These are phyloP conservation scores for Gnathonemus longibarbis DNA, from an alignment of 2,113 vertebrate species.

Conservation along the genomic window DNA sequence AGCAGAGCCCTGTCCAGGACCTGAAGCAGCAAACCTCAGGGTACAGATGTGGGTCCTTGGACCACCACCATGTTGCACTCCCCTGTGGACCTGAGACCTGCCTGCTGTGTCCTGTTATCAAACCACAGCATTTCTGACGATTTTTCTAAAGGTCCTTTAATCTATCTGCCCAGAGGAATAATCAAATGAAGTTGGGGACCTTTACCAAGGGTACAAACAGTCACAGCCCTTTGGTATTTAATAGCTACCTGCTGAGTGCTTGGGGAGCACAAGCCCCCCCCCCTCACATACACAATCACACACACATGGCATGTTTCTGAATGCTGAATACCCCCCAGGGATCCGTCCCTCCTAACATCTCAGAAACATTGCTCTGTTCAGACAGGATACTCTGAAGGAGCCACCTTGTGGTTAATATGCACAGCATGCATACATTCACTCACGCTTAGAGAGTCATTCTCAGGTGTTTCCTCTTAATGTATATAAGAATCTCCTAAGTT, in stretches of 20 bases:
- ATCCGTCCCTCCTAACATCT: neutral
- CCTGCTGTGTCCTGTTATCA: neutral
- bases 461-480: neutral
- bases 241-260: neutral
- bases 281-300: neutral
- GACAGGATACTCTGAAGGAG: neutral
- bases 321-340: neutral
- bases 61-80: neutral
- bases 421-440: neutral
- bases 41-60: neutral
- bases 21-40: neutral
- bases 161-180: neutral
- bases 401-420: neutral
- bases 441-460: neutral
- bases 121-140: neutral
- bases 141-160: neutral
- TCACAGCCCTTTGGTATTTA: neutral
- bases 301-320: neutral
- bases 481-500: neutral
- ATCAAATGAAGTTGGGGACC: neutral
- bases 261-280: neutral
- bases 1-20: neutral
- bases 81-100: neutral
- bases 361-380: neutral
- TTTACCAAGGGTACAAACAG: neutral